phyloP scores from a whole-genome alignment of 2,113 vertebrate species.

The Anhinga rufa region DNA sequence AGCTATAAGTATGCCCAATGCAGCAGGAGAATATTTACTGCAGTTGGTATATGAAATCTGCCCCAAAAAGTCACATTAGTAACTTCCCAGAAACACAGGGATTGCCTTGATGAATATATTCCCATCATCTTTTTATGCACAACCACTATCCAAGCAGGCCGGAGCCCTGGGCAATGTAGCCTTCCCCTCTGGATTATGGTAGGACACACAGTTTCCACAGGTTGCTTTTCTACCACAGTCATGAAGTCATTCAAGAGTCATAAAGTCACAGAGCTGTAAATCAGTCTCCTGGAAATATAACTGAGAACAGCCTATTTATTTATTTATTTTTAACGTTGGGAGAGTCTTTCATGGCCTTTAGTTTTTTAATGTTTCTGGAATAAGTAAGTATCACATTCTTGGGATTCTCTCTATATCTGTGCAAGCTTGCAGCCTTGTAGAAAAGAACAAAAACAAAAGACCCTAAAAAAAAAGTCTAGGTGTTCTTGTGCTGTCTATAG shows the following conservation, averaged over 20 bases:
- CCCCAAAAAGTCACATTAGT: not conserved
- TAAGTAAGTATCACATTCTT: not conserved
- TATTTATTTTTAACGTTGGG: not conserved
- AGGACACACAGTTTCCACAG: constrained; percentile 20
- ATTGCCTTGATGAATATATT: not conserved
- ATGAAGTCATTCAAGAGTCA: constrained; percentile 10
- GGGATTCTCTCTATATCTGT: not conserved
- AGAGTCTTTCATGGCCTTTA: not conserved
- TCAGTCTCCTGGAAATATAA: not conserved
- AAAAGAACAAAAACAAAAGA: not conserved
- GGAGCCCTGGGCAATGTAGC: not conserved
- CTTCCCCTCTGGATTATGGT: not conserved
- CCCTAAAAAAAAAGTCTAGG: not conserved
- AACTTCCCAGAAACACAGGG: not conserved
- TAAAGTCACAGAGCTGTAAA: not conserved
- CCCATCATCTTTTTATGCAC: not conserved
- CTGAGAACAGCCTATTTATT: not conserved
- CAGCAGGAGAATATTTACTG: not conserved
- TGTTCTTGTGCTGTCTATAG: not conserved
- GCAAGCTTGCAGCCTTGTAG: not conserved
- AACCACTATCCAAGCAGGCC: not conserved
- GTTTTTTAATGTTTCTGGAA: not conserved
- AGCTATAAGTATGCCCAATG: constrained; percentile 18
- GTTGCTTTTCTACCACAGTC: not conserved
- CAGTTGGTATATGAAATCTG: not conserved